Conservation (phyloP, 2,888 invertebrate species). For the Pandemis heparana region DNA sequence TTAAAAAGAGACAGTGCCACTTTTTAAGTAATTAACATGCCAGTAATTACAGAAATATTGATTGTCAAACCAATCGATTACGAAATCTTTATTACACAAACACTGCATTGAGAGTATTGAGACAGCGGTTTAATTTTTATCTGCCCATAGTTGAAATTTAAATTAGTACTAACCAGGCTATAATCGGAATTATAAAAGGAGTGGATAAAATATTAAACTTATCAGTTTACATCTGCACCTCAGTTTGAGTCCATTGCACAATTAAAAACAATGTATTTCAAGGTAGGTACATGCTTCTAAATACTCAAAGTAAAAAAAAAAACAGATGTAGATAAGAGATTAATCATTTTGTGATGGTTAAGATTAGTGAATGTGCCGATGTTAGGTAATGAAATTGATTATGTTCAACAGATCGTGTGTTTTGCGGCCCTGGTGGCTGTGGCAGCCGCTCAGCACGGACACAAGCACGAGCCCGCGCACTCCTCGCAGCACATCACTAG, state of each 20-base stretch:
- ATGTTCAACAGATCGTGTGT: conserved; percentile 2
- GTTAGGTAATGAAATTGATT: neutral
- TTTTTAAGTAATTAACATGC: neutral
- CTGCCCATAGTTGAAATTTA: neutral
- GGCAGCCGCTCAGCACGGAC: conserved; percentile 46
- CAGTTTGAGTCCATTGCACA: neutral
- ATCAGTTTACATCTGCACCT: neutral
- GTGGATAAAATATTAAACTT: neutral
- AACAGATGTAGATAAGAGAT: too few relatives aligned
- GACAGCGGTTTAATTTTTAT: neutral
- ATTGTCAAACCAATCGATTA: neutral
- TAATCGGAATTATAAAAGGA: neutral
- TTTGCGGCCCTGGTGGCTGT: conserved; percentile 29
- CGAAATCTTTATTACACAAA: neutral
- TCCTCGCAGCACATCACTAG: conserved; percentile 52
- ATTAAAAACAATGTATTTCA: neutral
- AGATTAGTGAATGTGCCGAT: neutral
- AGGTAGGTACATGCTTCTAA: neutral
- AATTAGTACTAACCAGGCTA: neutral
- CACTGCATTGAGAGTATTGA: neutral
- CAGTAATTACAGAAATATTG: neutral
- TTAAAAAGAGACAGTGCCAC: neutral
- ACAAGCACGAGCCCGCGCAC: conserved; percentile 54
- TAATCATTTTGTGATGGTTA: neutral
- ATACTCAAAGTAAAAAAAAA: too few relatives aligned